phyloP scores from a whole-genome alignment of 2,797 vertebrate species.

The Catamblyrhynchus diadema region DNA sequence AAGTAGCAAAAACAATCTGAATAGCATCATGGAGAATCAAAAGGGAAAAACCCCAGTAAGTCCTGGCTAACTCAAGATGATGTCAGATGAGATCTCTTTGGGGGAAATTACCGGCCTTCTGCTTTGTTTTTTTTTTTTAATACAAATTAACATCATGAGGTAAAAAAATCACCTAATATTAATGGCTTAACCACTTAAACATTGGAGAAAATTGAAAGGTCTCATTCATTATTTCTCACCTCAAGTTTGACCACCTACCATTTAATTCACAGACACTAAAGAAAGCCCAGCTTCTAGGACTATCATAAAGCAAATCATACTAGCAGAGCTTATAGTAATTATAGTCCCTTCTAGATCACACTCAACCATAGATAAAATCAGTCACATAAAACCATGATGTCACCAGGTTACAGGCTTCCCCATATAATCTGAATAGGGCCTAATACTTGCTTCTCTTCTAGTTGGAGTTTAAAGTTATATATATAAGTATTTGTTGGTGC shows the following conservation, averaged over 20 bases:
- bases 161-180: not conserved
- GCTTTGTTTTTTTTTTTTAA: not conserved
- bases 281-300: not conserved
- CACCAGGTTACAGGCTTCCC: not conserved
- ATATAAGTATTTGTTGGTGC: not conserved
- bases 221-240: not conserved
- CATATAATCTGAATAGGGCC: not conserved
- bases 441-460: not conserved
- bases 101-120: not conserved
- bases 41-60: not conserved
- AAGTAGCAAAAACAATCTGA: not conserved
- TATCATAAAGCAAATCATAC: not conserved
- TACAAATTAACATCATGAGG: not conserved
- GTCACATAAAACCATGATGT: not conserved
- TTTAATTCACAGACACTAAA: not conserved
- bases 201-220: not conserved
- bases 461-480: not conserved
- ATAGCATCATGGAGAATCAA: not conserved
- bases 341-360: not conserved
- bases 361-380: not conserved
- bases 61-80: not conserved
- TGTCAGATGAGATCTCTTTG: not conserved
- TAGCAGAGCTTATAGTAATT: not conserved
- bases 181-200: not conserved
- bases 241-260: not conserved